phyloP scores from a whole-genome alignment of 2,797 vertebrate species.

The Lacerta bilineata region DNA sequence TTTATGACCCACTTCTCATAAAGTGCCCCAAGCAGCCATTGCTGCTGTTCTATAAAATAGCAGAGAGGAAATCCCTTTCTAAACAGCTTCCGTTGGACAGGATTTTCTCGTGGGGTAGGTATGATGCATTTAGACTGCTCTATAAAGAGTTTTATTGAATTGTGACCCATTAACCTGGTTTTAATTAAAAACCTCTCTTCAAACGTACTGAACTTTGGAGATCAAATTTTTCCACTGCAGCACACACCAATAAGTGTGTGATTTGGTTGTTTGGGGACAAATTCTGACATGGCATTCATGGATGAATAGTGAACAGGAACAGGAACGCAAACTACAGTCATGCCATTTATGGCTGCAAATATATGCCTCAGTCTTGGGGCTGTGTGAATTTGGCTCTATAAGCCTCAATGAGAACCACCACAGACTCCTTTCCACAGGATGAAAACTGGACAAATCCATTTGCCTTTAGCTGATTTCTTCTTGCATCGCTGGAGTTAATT shows the following conservation, averaged over 20 bases:
- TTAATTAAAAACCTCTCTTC: slow-evolving; percentile 61
- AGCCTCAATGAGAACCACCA: neutral
- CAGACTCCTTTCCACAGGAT: neutral
- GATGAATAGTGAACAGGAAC: neutral
- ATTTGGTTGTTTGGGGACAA: slow-evolving; percentile 20
- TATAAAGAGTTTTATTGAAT: slow-evolving; percentile 69
- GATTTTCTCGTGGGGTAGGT: slow-evolving; percentile 62
- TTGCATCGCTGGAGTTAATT: slow-evolving; percentile 1
- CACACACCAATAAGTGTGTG: slow-evolving; percentile 36
- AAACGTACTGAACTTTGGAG: slow-evolving; percentile 43
- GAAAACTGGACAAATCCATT: neutral
- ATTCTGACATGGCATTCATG: neutral
- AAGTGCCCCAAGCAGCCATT: slow-evolving; percentile 60
- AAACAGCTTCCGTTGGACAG: slow-evolving; percentile 62
- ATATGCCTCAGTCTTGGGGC: neutral
- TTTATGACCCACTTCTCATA: slow-evolving; percentile 66
- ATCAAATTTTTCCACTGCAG: slow-evolving; percentile 37
- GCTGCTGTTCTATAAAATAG: slow-evolving; percentile 61
- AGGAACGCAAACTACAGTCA: neutral
- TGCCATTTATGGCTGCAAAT: neutral
- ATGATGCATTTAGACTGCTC: slow-evolving; percentile 58
- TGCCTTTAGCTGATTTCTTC: neutral
- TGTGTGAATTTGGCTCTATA: neutral
- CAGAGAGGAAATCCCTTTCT: slow-evolving; percentile 67
- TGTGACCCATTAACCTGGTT: slow-evolving; percentile 61